Conservation (phyloP, 2,797 vertebrate species). For the Spinibarbus caldwelli region DNA sequence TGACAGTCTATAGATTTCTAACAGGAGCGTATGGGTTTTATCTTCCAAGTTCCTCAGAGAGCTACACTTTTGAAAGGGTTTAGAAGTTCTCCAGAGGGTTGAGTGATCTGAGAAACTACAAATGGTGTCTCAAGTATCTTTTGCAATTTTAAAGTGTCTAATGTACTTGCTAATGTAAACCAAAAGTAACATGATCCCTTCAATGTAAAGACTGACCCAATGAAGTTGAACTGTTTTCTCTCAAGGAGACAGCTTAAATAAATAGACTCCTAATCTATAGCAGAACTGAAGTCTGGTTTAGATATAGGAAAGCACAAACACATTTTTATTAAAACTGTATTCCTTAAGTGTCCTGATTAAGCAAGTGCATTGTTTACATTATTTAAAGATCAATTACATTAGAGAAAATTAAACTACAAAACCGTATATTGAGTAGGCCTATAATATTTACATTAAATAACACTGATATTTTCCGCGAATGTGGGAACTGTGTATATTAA, state of each 20-base stretch:
- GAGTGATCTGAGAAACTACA: background rate
- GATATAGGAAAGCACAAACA: background rate
- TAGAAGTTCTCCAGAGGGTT: background rate
- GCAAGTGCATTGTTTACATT: too few relatives aligned
- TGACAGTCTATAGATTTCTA: background rate
- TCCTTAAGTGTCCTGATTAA: too few relatives aligned
- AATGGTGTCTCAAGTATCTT: background rate
- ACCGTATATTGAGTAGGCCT: background rate
- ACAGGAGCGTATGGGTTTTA: background rate
- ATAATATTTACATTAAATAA: background rate
- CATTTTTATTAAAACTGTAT: background rate
- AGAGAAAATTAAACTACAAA: background rate
- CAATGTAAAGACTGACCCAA: background rate
- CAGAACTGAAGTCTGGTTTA: background rate
- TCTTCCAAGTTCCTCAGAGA: background rate
- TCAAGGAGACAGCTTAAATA: background rate
- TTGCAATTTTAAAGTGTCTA: background rate
- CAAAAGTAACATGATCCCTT: background rate
- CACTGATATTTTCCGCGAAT: background rate
- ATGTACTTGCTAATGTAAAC: background rate
- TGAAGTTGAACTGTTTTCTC: background rate
- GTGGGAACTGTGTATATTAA: background rate
- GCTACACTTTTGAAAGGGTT: background rate
- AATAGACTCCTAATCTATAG: background rate
- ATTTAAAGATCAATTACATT: background rate